Evolutionary conservation across 2,113 vertebrate species (phyloP), one percentile per base, ranked within the genome.

Genomic region (Boleophthalmus pectinirostris): DNA sequence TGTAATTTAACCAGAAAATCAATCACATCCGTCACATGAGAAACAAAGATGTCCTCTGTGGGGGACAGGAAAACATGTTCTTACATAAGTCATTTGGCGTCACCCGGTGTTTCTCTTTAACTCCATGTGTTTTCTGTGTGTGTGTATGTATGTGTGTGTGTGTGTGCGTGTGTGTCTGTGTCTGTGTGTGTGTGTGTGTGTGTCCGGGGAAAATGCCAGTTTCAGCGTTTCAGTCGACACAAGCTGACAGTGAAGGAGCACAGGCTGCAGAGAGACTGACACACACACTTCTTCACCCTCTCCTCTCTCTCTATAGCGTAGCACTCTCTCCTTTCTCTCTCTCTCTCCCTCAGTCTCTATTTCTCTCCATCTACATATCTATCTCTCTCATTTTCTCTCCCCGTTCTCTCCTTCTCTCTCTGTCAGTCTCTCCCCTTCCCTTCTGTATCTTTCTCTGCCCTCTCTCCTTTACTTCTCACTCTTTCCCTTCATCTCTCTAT

Each of bases 191-290:
- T 6, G 33, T 61, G 25, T 66, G 33, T 66, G 35, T 78, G 43
- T 20, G 3, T 70, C 65, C 54, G 65, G 38, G 43, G 15, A 72
- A 76, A 82, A 77, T 74, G 80, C 47, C 74, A 78, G 20, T 85
- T 82, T 80, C 73, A 71, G 68, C n/a, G 0, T 68, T 89, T 78
- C 25, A 67, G 25, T 58, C 72, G 65, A 85, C 23, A 6, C 46
- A 57, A 57, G 66, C 78, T 74, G 83, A n/a, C 76, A 82, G 68
- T 75, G 60, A 81, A 65, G 71, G 66, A 85, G 66, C 67, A 74
- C 69, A 79, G 81, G 66, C 65, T 57, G 75, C 71, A 71, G 67
- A 53, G 25, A 80, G 63, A 78, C 66, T 68, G 78, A 82, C 80
- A 68, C 70, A 45, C 43, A 51, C 75, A 56, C 60, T 61, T 61